A percentile compares a stretch with the other conserved stretches of the same genome.
Evolutionary conservation across 2,113 vertebrate species (phyloP).

Genomic region (Rostratula benghalensis): DNA sequence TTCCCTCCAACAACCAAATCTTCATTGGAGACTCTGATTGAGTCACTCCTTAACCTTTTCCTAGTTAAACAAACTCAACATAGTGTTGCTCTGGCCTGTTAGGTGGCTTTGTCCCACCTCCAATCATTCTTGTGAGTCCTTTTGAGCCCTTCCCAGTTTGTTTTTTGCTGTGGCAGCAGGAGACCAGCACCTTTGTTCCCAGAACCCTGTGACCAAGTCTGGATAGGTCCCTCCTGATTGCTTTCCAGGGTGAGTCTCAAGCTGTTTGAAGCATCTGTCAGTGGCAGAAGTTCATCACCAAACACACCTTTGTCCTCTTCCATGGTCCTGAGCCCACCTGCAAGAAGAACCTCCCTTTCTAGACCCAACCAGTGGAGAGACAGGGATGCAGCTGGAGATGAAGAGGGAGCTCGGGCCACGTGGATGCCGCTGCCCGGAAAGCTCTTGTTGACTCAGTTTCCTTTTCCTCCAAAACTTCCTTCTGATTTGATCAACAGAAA

Average conservation of each 20-base stretch:
- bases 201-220: not conserved
- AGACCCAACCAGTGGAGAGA: rapidly evolving
- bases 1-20: not conserved
- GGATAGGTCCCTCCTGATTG: not conserved
- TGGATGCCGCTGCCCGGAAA: not conserved
- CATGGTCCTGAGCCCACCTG: not conserved
- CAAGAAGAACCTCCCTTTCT: not conserved
- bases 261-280: not conserved
- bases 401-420: not conserved
- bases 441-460: not conserved
- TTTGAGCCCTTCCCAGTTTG: not conserved
- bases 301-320: too few species aligned
- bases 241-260: not conserved
- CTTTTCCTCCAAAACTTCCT: not conserved
- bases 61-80: not conserved
- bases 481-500: not conserved
- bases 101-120: not conserved
- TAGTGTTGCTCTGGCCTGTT: not conserved
- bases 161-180: not conserved
- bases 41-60: not conserved
- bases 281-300: too few species aligned
- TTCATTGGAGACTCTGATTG: rapidly evolving
- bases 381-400: not conserved
- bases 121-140: not conserved
- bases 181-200: not conserved